Evolutionary conservation across 2,113 vertebrate species (phyloP).

Genomic region (Gila orcuttii): DNA sequence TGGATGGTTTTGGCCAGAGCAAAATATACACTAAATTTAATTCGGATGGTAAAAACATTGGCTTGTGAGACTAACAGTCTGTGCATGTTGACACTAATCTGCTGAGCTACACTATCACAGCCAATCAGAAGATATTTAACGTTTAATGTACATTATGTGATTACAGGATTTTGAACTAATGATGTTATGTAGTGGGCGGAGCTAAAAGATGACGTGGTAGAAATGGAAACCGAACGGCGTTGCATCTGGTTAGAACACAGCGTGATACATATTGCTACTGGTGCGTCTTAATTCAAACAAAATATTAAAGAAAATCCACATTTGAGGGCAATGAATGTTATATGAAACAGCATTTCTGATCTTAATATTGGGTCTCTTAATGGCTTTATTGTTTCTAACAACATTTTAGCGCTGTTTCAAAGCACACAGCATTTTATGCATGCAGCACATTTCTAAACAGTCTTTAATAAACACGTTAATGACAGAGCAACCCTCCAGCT

Average conservation of each 20-base stretch:
- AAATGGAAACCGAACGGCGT: neutral
- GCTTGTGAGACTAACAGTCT: slow-evolving; percentile 1
- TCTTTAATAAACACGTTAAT: slow-evolving; percentile 56
- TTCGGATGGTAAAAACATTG: neutral
- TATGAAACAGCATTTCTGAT: neutral
- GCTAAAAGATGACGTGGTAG: neutral
- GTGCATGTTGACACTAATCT: neutral
- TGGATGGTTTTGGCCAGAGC: slow-evolving; percentile 24
- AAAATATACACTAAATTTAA: slow-evolving; percentile 66
- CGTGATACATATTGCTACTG: neutral
- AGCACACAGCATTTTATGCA: slow-evolving; percentile 35
- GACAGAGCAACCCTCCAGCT: slow-evolving; percentile 49
- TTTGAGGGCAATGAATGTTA: neutral
- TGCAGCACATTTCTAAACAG: slow-evolving; percentile 44
- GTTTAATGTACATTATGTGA: neutral
- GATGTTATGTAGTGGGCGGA: neutral
- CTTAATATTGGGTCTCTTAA: neutral
- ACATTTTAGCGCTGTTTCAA: slow-evolving; percentile 28
- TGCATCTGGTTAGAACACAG: neutral
- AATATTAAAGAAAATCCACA: neutral
- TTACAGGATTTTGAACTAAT: neutral
- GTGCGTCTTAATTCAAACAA: neutral
- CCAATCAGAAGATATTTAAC: slow-evolving; percentile 4
- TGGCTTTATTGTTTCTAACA: slow-evolving; percentile 20
- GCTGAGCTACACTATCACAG: neutral